A percentile compares a stretch with the other conserved stretches of the same genome.
These are phyloP conservation scores for Decapterus maruadsi DNA, from an alignment of 2,797 vertebrate species.

Conservation along the genomic window DNA sequence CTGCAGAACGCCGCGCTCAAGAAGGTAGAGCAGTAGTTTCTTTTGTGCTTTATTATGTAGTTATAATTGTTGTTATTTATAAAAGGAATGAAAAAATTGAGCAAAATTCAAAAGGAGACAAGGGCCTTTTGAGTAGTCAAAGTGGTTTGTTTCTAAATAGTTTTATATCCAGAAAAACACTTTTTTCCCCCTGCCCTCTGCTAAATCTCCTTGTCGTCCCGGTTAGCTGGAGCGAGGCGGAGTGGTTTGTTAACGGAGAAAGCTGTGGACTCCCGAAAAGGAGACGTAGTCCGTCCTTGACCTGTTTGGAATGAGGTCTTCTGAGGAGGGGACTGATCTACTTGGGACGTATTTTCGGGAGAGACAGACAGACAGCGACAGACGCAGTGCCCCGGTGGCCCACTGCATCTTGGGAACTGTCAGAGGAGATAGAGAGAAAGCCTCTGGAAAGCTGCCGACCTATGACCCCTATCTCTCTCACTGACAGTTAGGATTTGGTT, in stretches of 20 bases:
- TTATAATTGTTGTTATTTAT: conserved; percentile 34
- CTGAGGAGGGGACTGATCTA: conserved; percentile 56
- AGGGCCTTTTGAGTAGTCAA: conserved; percentile 18
- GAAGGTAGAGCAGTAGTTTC: neutral
- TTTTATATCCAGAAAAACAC: conserved; percentile 17
- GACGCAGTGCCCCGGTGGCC: conserved; percentile 61
- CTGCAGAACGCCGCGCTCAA: neutral
- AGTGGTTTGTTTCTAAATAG: conserved; percentile 34
- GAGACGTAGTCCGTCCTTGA: conserved; percentile 68
- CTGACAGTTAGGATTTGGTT: conserved; percentile 78
- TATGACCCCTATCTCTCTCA: conserved; percentile 70
- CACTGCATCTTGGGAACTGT: conserved; percentile 78
- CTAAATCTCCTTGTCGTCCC: conserved; percentile 36
- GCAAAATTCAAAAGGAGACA: neutral
- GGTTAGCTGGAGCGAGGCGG: conserved; percentile 31
- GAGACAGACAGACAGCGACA: conserved; percentile 65
- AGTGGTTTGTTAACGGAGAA: conserved; percentile 49
- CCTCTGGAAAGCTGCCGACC: conserved; percentile 68
- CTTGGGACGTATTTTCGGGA: conserved; percentile 69
- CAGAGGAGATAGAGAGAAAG: conserved; percentile 75
- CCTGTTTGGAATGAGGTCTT: conserved; percentile 60
- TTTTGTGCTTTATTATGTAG: neutral
- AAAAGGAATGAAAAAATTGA: conserved; percentile 7
- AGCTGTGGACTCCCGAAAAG: conserved; percentile 42
- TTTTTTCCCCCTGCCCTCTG: neutral